Base-by-base conservation (phyloP, 2,888 invertebrate species). In the Hofmannophila pseudospretella region DNA sequence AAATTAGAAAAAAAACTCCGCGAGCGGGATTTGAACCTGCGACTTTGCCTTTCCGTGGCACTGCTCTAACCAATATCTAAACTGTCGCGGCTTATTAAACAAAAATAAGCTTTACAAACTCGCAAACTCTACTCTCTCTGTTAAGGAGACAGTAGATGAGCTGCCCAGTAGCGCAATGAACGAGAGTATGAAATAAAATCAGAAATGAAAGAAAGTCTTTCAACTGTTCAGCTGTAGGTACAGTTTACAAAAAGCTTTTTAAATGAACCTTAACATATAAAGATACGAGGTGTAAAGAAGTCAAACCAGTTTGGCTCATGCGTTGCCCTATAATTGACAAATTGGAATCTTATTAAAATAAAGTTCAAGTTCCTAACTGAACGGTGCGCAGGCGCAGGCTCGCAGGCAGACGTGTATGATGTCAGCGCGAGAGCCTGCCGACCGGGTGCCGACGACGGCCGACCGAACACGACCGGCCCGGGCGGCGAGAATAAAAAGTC, bases 331-430 rank as follows among this genome's bases (percentile, higher is more conserved):
- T 90, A 90, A 90, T 90, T 90, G 90, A 90, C 90, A 90, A 90
- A 90, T 90, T 90, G 89, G 90, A 90, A 89, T 89, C 89, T 90
- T 89, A 90, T 90, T 90, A 90, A 86, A 88, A 85, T 87, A 84
- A 87, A 88, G 85, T 80, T 81, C 81, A 82, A 77, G 79, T 79
- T 85, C 70, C 67, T 75, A 76, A 78, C 72, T 71, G 74, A 74
- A 67, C 54, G 31, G 42, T 23, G 55, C 59, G 60, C 65, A 49
- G 58, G 71, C 77, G 73, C 74, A 64, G 56, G 69, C 5, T 5
- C 16, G 16, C 55, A 49, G 40, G 34, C 69, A 58, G 54, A 59
- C 59, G 62, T 61, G 64, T 63, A 66, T 72, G 69, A 73, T 69
- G 70, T 72, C 71, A 72, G 67, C 67, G 39, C 31, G 55, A 56